These are phyloP conservation scores for Plebejus anna DNA, from an alignment of 2,888 invertebrate species.

Conservation along the genomic window DNA sequence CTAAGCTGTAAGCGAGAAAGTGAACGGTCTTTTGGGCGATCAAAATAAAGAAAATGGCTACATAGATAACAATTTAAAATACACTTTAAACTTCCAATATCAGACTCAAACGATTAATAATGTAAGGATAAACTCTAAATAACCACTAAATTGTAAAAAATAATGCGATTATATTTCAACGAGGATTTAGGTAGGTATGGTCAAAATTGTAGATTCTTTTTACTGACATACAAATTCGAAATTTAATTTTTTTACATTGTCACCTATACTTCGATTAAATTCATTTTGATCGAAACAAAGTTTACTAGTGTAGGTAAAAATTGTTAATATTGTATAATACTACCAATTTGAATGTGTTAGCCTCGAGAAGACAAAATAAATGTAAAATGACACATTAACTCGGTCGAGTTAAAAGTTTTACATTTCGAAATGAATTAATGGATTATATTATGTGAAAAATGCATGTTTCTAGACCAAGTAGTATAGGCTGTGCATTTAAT, in stretches of 20 bases:
- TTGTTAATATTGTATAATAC: background rate
- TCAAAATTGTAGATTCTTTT: background rate
- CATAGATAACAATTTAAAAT: too few species aligned
- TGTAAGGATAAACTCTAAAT: background rate
- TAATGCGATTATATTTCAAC: background rate
- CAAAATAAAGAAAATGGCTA: background rate
- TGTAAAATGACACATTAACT: background rate
- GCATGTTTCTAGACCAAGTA: slow-evolving; percentile 16
- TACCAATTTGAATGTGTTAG: background rate
- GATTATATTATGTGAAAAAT: background rate
- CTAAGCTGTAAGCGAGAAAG: too few species aligned
- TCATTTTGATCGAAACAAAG: background rate
- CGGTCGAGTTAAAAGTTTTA: background rate
- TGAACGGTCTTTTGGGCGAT: background rate
- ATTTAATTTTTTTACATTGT: background rate
- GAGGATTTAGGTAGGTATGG: background rate
- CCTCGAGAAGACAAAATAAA: background rate
- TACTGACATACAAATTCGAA: background rate
- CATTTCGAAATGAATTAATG: background rate
- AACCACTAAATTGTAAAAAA: background rate
- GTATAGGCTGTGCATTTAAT: background rate
- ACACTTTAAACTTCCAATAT: too few species aligned
- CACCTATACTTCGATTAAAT: background rate
- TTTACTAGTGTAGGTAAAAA: background rate
- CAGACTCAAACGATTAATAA: background rate